Evolutionary conservation across 2,797 vertebrate genomes (phyloP), one percentile per base, ranked within the genome.

Genomic region (Chanos chanos): DNA sequence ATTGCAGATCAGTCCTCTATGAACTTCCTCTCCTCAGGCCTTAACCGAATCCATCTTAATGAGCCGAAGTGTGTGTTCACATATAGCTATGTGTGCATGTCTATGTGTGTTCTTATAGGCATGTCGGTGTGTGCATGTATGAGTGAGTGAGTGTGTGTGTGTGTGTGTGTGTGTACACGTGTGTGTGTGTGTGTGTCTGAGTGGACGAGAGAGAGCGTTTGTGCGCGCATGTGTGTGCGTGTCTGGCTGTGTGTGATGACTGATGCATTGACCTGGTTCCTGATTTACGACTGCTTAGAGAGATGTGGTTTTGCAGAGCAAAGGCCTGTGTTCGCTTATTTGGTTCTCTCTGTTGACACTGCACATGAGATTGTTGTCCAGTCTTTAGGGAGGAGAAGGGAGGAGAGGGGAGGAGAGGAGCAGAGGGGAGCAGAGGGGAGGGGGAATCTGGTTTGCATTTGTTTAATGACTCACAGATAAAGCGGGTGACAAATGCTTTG

Each of bases 381-480:
- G n/a, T n/a, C n/a, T n/a, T n/a, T n/a, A n/a, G n/a, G n/a, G n/a
- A n/a, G n/a, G n/a, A n/a, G n/a, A n/a, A n/a, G n/a, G n/a, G n/a
- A n/a, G n/a, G n/a, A n/a, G n/a, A n/a, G n/a, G n/a, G n/a, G n/a
- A n/a, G n/a, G n/a, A n/a, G n/a, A n/a, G n/a, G n/a, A n/a, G n/a
- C n/a, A n/a, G n/a, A n/a, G n/a, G n/a, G n/a, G n/a, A n/a, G n/a
- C n/a, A n/a, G n/a, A n/a, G n/a, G 30, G 22, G 5, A 18, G 13
- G 64, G 25, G 39, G 16, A 59, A 67, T 64, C 59, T 66, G 67
- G 37, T 63, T 74, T 67, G 57, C 16, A 18, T 74, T 67, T 64
- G 18, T 24, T 13, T 40, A 59, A 22, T 56, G 52, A 68, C 51
- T 61, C 48, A 66, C 28, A 37, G 57, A 59, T 59, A 70, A 54